Percentiles rank a stretch among this genome's conserved stretches.
phyloP scores from a whole-genome alignment of 2,888 invertebrate genomes.

The Biston stratarius region DNA sequence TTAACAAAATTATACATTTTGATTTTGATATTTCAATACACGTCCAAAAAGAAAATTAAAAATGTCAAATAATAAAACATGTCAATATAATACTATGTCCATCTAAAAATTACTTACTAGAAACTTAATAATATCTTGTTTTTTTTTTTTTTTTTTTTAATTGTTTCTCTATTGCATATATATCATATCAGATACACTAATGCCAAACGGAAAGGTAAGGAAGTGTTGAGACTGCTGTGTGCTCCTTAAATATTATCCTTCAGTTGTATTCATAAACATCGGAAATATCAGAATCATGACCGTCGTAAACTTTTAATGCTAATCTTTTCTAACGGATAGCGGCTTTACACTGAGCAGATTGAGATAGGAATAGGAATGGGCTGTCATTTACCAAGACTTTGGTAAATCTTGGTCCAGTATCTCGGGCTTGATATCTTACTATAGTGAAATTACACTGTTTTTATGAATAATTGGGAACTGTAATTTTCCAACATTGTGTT shows the following conservation, averaged over 20 bases:
- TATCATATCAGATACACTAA: no score
- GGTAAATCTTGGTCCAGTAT: background rate
- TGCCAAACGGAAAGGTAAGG: no score
- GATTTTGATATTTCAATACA: no score
- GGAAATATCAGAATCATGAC: slow-evolving; percentile 17
- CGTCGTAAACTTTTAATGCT: slow-evolving; percentile 63
- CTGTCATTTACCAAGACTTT: slow-evolving; percentile 5
- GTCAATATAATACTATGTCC: no score
- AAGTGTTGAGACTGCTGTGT: background rate
- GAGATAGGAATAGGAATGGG: slow-evolving; percentile 11
- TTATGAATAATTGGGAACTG: background rate
- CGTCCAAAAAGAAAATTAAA: no score
- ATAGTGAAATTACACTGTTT: background rate
- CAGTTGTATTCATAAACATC: slow-evolving; percentile 49
- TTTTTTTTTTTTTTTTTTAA: no score
- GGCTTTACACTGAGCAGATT: slow-evolving; percentile 58
- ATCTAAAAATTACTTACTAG: no score
- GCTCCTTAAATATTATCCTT: slow-evolving; percentile 49
- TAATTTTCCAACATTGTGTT: no score
- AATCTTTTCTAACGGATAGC: slow-evolving; percentile 70
- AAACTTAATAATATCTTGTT: no score
- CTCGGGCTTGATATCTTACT: background rate
- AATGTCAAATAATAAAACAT: no score
- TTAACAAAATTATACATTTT: no score
- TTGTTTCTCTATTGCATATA: no score